These are phyloP conservation scores for Hippolais icterina DNA, from an alignment of 2,113 vertebrate species.

Conservation along the genomic window DNA sequence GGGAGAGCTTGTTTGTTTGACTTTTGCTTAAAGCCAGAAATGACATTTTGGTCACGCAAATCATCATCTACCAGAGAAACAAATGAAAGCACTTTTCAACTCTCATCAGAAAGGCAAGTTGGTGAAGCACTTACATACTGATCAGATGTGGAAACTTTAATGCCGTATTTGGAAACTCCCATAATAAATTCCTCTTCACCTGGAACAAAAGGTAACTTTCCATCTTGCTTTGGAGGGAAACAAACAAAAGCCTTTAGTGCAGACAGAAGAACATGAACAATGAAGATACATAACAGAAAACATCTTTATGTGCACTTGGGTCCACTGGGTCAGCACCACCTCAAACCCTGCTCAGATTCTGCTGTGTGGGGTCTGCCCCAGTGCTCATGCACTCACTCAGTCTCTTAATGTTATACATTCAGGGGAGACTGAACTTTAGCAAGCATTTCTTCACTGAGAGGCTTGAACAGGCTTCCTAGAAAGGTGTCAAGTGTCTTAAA, in stretches of 20 bases:
- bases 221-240: slow-evolving; percentile 88
- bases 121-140: slow-evolving; percentile 88
- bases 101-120: neutral
- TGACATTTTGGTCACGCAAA: neutral
- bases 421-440: neutral
- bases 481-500: neutral
- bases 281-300: neutral
- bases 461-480: neutral
- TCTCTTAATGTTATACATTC: neutral
- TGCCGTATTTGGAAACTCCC: slow-evolving; percentile 93
- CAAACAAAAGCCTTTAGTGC: slow-evolving; percentile 27
- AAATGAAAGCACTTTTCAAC: neutral
- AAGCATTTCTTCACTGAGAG: neutral
- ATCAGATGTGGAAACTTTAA: slow-evolving; percentile 92
- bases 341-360: neutral
- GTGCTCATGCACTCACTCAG: fast-evolving
- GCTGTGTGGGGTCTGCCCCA: neutral
- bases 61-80: neutral
- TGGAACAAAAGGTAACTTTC: slow-evolving; percentile 94
- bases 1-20: neutral
- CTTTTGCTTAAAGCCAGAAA: neutral
- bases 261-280: neutral
- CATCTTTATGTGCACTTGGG: neutral
- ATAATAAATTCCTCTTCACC: slow-evolving; percentile 93
- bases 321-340: neutral